Evolutionary conservation across 2,113 vertebrate genomes (phyloP).

Genomic region (Puma concolor): DNA sequence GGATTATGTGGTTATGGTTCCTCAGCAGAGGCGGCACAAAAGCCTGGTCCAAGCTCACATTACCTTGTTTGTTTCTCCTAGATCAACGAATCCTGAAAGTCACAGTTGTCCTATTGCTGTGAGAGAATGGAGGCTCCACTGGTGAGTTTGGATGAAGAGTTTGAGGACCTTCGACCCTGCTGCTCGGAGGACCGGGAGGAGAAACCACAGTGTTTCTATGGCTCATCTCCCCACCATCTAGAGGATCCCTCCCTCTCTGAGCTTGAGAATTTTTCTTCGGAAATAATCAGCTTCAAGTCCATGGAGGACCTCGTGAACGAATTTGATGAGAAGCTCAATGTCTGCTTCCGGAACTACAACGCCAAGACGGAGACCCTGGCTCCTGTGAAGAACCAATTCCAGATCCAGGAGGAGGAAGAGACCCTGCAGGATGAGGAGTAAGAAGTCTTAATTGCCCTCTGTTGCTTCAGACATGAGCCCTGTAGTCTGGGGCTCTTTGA

Average conservation of each 20-base stretch:
- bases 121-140: slow-evolving; percentile 93
- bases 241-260: slow-evolving; percentile 96
- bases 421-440: slow-evolving; percentile 94
- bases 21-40: background rate
- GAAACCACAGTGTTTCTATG: slow-evolving; percentile 82
- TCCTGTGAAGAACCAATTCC: slow-evolving; percentile 92
- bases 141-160: slow-evolving; percentile 95
- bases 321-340: slow-evolving; percentile 96
- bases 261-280: slow-evolving; percentile 95
- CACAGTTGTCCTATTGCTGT: background rate
- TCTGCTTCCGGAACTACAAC: slow-evolving; percentile 97
- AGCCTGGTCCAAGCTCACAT: background rate
- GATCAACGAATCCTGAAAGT: slow-evolving; percentile 15
- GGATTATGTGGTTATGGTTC: background rate
- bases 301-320: slow-evolving; percentile 97
- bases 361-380: slow-evolving; percentile 95
- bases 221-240: slow-evolving; percentile 85
- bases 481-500: background rate
- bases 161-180: slow-evolving; percentile 92
- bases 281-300: slow-evolving; percentile 98
- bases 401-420: slow-evolving; percentile 93
- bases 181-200: slow-evolving; percentile 88
- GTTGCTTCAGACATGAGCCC: background rate
- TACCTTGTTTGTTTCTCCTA: slow-evolving; percentile 51
- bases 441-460: slow-evolving; percentile 77